Base-by-base conservation (phyloP, 2,888 invertebrate species). In the Perizoma flavofasciatum region DNA sequence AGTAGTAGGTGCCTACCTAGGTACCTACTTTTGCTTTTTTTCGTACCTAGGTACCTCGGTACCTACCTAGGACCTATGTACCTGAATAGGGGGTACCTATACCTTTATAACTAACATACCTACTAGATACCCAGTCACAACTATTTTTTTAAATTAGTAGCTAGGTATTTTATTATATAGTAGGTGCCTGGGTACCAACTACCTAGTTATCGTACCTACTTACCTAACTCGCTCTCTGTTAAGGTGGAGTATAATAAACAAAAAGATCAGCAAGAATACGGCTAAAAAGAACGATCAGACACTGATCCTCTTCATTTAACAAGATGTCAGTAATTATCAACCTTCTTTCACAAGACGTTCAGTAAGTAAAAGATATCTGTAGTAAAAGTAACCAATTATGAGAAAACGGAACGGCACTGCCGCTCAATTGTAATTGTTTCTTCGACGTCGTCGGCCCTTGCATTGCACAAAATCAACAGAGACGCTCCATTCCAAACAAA, bases 371-470 rank as follows among this genome's bases (percentile, higher is more conserved):
- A 59, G 41, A 61, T 59, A 59, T 56, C 56, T 52, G 48, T 52
- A n/a, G n/a, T n/a, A n/a, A 22, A 22, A 22, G 22, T 44, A 49
- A 48, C 50, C 52, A 58, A 44, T 73, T 22, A 72, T 71, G 75
- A 73, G 76, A 79, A 81, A 81, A 75, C 75, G 75, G 74, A 65
- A 59, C 74, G 75, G 71, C 37, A 6, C 5, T 73, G 75, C 77
- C 49, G 44, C 40, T 75, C 62, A 81, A 80, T 82, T 81, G 82
- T 83, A 77, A 81, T 85, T 75, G 47, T 46, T 52, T 51, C 61
- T 55, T 40, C 49, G 39, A 59, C 65, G 64, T 59, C 47, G 61
- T 37, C 7, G 22, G 22, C 22, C 22, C 22, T 22, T 22, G 22
- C 22, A 22, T 22, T 3, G 22, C 68, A 70, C 67, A 51, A 58